A percentile compares a stretch with the other conserved stretches of the same genome.
Conservation (phyloP, 2,797 vertebrate genomes). For the Labroides dimidiatus region DNA sequence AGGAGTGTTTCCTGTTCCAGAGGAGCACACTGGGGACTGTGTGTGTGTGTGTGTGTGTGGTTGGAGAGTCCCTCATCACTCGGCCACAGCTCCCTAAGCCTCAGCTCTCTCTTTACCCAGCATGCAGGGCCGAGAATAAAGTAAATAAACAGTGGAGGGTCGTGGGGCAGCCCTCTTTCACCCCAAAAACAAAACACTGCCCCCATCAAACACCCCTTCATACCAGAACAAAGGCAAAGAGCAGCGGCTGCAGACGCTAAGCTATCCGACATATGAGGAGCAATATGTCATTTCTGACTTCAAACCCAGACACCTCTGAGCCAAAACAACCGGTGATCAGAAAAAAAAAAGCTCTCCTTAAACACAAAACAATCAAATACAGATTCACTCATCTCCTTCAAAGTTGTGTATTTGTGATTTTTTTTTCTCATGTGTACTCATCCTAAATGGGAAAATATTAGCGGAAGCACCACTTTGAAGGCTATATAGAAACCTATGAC, state of each 20-base stretch:
- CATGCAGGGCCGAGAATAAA: slow-evolving; percentile 83
- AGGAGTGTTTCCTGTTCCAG: slow-evolving; percentile 81
- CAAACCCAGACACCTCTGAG: slow-evolving; percentile 66
- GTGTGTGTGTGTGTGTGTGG: slow-evolving; percentile 50
- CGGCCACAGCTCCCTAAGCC: slow-evolving; percentile 68
- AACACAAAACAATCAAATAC: slow-evolving; percentile 26
- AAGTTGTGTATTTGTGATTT: neutral
- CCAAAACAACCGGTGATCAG: slow-evolving; percentile 62
- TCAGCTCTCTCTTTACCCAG: slow-evolving; percentile 80
- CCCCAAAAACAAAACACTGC: slow-evolving; percentile 86
- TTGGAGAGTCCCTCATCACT: slow-evolving; percentile 65
- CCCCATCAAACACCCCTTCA: slow-evolving; percentile 83
- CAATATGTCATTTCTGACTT: slow-evolving; percentile 76
- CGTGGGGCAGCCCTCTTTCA: slow-evolving; percentile 83
- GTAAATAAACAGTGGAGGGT: slow-evolving; percentile 88
- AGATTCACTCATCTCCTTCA: neutral
- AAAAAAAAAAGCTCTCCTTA: slow-evolving; percentile 39
- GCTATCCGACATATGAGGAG: slow-evolving; percentile 78
- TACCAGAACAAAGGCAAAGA: slow-evolving; percentile 81
- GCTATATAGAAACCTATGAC: slow-evolving; percentile 66
- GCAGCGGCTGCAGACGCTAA: slow-evolving; percentile 68
- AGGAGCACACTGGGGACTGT: slow-evolving; percentile 68
- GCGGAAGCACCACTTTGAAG: slow-evolving; percentile 14
- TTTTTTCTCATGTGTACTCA: neutral
- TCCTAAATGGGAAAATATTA: slow-evolving; percentile 31